phyloP scores from a whole-genome alignment of 2,888 invertebrate species.

The Cephus runcator region DNA sequence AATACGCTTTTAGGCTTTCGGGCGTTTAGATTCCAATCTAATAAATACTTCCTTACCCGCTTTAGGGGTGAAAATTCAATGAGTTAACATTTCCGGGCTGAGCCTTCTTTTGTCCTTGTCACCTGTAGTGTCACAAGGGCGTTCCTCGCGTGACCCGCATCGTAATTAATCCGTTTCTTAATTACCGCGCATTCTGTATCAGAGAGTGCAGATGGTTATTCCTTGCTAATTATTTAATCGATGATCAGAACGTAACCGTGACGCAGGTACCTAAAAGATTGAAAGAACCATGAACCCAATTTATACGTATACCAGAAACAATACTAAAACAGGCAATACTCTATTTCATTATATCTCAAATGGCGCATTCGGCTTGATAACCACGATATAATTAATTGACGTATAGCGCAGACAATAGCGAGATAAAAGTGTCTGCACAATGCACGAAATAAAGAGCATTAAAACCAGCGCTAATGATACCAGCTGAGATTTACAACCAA shows the following conservation, averaged over 20 bases:
- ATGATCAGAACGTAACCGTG: constrained; percentile 11
- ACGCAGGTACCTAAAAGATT: background rate
- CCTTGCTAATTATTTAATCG: constrained; percentile 32
- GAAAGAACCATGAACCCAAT: background rate
- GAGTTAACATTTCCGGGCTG: constrained; percentile 26
- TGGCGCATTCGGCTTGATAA: background rate
- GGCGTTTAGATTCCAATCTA: constrained; percentile 58
- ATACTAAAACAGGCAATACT: background rate
- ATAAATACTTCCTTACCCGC: constrained; percentile 53
- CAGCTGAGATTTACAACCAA: constrained; percentile 54
- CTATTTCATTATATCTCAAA: background rate
- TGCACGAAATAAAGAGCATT: constrained; percentile 34
- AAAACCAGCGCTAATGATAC: constrained; percentile 43
- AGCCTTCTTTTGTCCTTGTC: constrained; percentile 22
- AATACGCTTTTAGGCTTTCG: constrained; percentile 53
- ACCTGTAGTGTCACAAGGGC: constrained; percentile 24
- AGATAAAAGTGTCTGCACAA: constrained; percentile 17
- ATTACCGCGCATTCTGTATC: constrained; percentile 14
- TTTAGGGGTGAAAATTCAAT: constrained; percentile 16
- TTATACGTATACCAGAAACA: background rate
- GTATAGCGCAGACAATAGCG: background rate
- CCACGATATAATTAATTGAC: background rate
- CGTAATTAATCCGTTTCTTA: constrained; percentile 31
- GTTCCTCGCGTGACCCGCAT: constrained; percentile 26
- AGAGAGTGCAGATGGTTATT: constrained; percentile 22